Conservation (phyloP, 2,797 vertebrate species). For the Acanthis flammea region DNA sequence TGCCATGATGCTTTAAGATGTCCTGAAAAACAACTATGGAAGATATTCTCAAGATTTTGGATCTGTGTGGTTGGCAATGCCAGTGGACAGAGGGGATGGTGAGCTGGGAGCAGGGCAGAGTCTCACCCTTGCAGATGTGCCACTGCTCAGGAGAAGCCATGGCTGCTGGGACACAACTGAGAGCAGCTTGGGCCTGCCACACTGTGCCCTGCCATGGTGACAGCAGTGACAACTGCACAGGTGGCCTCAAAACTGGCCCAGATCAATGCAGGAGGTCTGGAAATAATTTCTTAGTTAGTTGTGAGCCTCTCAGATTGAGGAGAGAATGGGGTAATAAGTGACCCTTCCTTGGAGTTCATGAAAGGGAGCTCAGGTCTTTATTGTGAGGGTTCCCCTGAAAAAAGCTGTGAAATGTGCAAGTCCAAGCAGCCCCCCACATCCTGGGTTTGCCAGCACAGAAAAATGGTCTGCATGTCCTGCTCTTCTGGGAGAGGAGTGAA, state of each 20-base stretch:
- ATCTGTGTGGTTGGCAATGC: background rate
- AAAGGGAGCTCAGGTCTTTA: background rate
- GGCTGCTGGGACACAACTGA: rapidly evolving
- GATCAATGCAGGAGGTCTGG: background rate
- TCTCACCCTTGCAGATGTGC: rapidly evolving
- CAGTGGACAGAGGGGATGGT: background rate
- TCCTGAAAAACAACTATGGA: background rate
- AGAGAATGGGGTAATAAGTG: background rate
- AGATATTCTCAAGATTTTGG: background rate
- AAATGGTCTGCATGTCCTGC: background rate
- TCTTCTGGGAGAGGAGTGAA: background rate
- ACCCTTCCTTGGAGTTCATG: background rate
- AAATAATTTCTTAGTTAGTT: background rate
- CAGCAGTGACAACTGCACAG: background rate
- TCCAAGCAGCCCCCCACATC: background rate
- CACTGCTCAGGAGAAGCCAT: background rate
- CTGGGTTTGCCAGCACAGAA: background rate
- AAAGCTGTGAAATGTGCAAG: background rate
- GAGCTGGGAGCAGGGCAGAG: background rate
- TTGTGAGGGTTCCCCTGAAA: background rate
- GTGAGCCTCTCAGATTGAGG: background rate
- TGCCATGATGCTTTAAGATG: background rate
- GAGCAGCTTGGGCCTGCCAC: rapidly evolving
- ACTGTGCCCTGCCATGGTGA: rapidly evolving
- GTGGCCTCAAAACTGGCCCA: background rate